Conservation (phyloP, 2,113 vertebrate species). For the Campylorhamphus procurvoides region DNA sequence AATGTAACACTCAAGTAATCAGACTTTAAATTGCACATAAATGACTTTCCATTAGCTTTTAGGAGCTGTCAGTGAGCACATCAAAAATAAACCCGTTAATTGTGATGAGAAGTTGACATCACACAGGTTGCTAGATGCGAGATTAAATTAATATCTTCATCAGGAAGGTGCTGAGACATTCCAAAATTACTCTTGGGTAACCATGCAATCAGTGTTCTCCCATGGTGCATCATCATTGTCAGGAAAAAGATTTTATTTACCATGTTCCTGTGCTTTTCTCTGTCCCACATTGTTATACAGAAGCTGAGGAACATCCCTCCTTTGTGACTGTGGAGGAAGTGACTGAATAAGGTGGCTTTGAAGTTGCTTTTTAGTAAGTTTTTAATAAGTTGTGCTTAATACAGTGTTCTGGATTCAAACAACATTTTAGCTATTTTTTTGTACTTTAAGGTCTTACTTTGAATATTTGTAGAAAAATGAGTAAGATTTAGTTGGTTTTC, state of each 20-base stretch:
- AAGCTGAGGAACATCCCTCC: not conserved
- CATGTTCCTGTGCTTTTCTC: not conserved
- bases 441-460: not conserved
- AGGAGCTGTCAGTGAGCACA: conserved; percentile 10
- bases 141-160: not conserved
- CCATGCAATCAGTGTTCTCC: not conserved
- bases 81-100: conserved; percentile 15
- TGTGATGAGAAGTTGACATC: conserved; percentile 28
- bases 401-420: not conserved
- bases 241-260: not conserved
- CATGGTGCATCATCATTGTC: not conserved
- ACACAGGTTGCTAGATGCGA: not conserved
- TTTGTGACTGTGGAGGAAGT: not conserved
- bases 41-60: conserved; percentile 33
- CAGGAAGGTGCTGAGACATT: not conserved
- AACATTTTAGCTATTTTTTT: not conserved
- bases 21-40: conserved; percentile 29
- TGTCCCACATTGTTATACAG: not conserved
- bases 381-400: not conserved
- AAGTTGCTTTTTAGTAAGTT: not conserved
- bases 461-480: not conserved
- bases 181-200: conserved; percentile 5
- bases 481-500: not conserved
- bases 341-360: not conserved
- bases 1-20: conserved; percentile 21